Percentiles rank a stretch among this genome's conserved stretches.
Evolutionary conservation across 2,113 vertebrate species (phyloP).

Genomic region (Cavia aperea): DNA sequence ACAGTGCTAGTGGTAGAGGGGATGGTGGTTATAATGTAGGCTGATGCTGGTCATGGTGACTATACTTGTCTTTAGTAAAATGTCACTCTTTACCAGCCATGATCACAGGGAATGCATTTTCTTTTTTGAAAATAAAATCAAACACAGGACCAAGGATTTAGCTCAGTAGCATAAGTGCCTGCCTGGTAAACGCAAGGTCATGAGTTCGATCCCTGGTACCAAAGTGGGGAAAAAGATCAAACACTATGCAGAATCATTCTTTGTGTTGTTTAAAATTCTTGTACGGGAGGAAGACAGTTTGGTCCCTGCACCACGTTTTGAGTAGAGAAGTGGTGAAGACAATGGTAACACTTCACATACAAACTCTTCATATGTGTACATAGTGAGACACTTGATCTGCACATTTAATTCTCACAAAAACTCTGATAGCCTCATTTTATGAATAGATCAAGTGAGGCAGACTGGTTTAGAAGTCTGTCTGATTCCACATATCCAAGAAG

Average conservation of each 20-base stretch:
- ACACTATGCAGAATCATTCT: neutral
- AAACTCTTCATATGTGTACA: neutral
- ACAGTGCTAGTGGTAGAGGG: neutral
- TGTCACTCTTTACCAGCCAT: neutral
- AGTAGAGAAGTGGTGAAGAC: neutral
- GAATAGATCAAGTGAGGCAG: neutral
- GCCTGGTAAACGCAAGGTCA: too few relatives aligned
- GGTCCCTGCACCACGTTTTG: neutral
- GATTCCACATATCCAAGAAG: neutral
- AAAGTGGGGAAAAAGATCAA: neutral
- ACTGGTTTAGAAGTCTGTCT: neutral
- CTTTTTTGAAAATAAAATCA: neutral
- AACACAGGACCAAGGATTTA: neutral
- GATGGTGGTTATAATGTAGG: too few relatives aligned
- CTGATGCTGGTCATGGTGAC: too few relatives aligned
- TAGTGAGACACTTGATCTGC: neutral
- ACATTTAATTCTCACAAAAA: neutral
- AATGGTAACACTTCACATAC: neutral
- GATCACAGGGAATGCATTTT: neutral
- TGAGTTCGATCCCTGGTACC: too few relatives aligned
- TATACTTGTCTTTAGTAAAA: neutral
- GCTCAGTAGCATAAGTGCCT: too few relatives aligned
- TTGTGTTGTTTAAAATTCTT: neutral
- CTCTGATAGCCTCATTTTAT: neutral
- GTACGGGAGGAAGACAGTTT: neutral